phyloP scores from a whole-genome alignment of 2,888 invertebrate species.

The Chalcis sispes region DNA sequence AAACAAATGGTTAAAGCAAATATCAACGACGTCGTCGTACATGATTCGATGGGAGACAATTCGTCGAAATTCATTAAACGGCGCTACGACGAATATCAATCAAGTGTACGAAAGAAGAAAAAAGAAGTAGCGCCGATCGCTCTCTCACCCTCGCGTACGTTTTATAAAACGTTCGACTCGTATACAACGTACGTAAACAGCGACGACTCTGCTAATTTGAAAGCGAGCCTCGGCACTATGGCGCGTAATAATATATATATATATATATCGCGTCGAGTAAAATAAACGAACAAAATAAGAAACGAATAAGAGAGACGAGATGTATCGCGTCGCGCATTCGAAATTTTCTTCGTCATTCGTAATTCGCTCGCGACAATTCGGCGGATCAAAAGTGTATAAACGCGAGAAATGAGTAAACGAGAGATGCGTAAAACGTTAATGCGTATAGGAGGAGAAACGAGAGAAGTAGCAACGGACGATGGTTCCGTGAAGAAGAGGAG shows the following conservation, averaged over 20 bases:
- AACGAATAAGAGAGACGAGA: neutral
- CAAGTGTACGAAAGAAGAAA: no score
- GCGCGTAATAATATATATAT: no score
- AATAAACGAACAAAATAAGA: neutral
- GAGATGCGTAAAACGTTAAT: no score
- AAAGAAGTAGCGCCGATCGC: no score
- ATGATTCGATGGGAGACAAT: no score
- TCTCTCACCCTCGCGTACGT: no score
- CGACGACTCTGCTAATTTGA: neutral
- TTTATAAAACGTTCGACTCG: neutral
- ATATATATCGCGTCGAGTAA: no score
- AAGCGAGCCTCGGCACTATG: no score
- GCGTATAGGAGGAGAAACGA: slow-evolving; percentile 27
- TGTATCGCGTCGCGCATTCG: slow-evolving; percentile 25
- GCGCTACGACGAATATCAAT: no score
- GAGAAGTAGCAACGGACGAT: slow-evolving; percentile 49
- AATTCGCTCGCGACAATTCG: neutral
- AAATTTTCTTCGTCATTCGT: slow-evolving; percentile 40
- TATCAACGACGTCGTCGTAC: no score
- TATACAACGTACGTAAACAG: neutral
- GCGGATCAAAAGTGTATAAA: slow-evolving; percentile 17
- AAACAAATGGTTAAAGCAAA: neutral
- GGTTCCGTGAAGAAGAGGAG: slow-evolving; percentile 18
- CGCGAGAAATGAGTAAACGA: neutral
- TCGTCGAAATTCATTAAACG: no score